Percentiles rank a stretch among this genome's conserved stretches.
Evolutionary conservation across 92 coral and sea anemone genomes (phyloP).

Genomic region (Nematostella vectensis): DNA sequence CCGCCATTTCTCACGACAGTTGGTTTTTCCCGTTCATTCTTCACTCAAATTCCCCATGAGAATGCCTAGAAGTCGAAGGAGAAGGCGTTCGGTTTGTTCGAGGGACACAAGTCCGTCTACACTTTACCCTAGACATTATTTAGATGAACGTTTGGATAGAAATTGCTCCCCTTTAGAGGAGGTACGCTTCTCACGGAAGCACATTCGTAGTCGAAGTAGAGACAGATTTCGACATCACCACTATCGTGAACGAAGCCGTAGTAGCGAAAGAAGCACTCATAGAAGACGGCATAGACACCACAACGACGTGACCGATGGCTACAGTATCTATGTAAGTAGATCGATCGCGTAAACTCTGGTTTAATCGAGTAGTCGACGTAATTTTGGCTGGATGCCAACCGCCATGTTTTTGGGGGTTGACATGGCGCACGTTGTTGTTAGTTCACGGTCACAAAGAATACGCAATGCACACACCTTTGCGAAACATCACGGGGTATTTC

Average conservation of each 20-base stretch:
- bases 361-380: slow-evolving; percentile 2
- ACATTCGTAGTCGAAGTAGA: slow-evolving; percentile 62
- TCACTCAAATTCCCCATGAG: no score
- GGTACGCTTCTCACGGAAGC: slow-evolving; percentile 22
- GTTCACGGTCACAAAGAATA: no score
- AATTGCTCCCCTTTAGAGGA: slow-evolving; percentile 24
- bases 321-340: slow-evolving; percentile 21
- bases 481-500: no score
- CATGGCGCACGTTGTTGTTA: no score
- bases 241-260: slow-evolving; percentile 44
- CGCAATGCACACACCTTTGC: no score
- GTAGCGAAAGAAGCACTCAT: slow-evolving; percentile 52
- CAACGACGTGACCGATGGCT: slow-evolving; percentile 44
- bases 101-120: slow-evolving; percentile 36
- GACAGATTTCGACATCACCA: slow-evolving; percentile 48
- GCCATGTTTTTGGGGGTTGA: no score
- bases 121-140: slow-evolving; percentile 48
- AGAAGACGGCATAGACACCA: slow-evolving; percentile 54
- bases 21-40: no score
- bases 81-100: slow-evolving; percentile 57
- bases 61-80: slow-evolving; percentile 68
- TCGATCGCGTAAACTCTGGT: slow-evolving; percentile 6
- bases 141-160: slow-evolving; percentile 22
- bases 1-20: slow-evolving; percentile 7
- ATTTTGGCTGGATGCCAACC: slow-evolving; percentile 17